Evolutionary conservation across 2,797 vertebrate species (phyloP).

Genomic region (Macroramphosus scolopax): DNA sequence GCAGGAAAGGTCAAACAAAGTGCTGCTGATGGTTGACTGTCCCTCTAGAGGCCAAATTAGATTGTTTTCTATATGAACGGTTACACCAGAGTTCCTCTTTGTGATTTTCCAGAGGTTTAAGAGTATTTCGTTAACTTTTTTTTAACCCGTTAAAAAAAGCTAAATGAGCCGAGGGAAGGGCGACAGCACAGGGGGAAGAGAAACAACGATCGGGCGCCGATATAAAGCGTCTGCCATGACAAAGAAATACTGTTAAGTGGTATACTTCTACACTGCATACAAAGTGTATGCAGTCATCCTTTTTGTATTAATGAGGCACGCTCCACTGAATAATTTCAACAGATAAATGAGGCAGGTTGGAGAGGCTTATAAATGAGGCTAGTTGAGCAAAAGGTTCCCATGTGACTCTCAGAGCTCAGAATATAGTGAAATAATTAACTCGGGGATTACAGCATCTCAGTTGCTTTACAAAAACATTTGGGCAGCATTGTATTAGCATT

Average conservation of each 20-base stretch:
- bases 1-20: conserved; percentile 71
- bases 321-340: conserved; percentile 58
- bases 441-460: conserved; percentile 21
- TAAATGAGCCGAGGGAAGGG: neutral
- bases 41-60: conserved; percentile 1
- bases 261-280: conserved; percentile 21
- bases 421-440: conserved; percentile 55
- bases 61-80: neutral
- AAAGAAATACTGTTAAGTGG: conserved; percentile 12
- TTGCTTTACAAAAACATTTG: conserved; percentile 26
- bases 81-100: neutral
- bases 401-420: conserved; percentile 41
- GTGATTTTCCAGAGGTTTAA: too few relatives aligned
- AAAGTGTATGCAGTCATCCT: conserved; percentile 35
- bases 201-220: too few relatives aligned
- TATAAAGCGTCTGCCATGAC: too few relatives aligned
- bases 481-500: too few relatives aligned
- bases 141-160: too few relatives aligned
- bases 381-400: conserved; percentile 58
- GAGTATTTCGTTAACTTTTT: too few relatives aligned
- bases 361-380: conserved; percentile 59
- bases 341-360: conserved; percentile 61
- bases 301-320: conserved; percentile 58
- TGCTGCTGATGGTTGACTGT: conserved; percentile 9
- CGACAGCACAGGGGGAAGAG: too few relatives aligned